Evolutionary conservation across 1,140 invertebrate species (phyloP).

Genomic region (Apis mellifera): Amel_HAv3.1 CM009933.2:10774501-10775000

Average conservation of each 20-base stretch:
- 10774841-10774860: not conserved
- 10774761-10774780: constrained; percentile 59
- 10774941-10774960: constrained; percentile 21
- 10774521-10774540: not conserved
- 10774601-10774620: constrained; percentile 9
- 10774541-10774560: not conserved
- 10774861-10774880: constrained; percentile 33
- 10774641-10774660: constrained; percentile 40
- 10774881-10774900: constrained; percentile 30
- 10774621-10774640: not conserved
- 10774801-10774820: constrained; percentile 12
- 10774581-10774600: not conserved
- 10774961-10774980: constrained; percentile 12
- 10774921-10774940: not conserved
- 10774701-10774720: constrained; percentile 35
- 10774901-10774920: not conserved
- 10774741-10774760: constrained; percentile 72
- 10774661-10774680: constrained; percentile 37
- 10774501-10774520: not conserved
- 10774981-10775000: no score
- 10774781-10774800: constrained; percentile 61
- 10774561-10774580: not conserved
- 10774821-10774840: constrained; percentile 57
- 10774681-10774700: constrained; percentile 54
- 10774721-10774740: constrained; percentile 51